Percentiles rank a stretch among this genome's conserved stretches.
These are phyloP conservation scores for Mesaphorura yosii DNA, from an alignment of 1,140 invertebrate species.

Conservation along the genomic window DNA sequence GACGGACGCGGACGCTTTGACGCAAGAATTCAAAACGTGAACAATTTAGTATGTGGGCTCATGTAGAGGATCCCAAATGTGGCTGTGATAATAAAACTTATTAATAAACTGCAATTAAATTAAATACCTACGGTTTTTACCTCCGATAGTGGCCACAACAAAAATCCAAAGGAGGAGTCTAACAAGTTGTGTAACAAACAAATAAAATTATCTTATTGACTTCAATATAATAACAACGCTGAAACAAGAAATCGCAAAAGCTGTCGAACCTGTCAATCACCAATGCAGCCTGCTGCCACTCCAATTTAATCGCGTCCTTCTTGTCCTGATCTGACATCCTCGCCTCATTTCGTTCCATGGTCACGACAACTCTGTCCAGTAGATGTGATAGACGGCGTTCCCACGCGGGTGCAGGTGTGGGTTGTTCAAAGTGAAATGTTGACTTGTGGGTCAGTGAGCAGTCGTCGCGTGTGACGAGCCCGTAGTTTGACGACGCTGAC, in stretches of 20 bases:
- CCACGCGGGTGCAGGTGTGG: slow-evolving; percentile 30
- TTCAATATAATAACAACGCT: not conserved
- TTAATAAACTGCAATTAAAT: too few species aligned
- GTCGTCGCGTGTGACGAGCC: not conserved
- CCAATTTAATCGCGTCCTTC: slow-evolving; percentile 43
- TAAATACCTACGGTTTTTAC: too few species aligned
- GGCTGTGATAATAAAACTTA: too few species aligned
- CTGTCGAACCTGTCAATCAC: slow-evolving; percentile 41
- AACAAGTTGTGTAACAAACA: slow-evolving; percentile 9
- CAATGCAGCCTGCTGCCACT: slow-evolving; percentile 50
- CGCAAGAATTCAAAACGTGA: slow-evolving; percentile 23
- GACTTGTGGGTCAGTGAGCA: not conserved
- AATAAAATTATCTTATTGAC: slow-evolving; percentile 3
- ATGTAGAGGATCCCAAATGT: slow-evolving; percentile 40
- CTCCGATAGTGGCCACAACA: slow-evolving; percentile 35
- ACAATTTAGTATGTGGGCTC: slow-evolving; percentile 38
- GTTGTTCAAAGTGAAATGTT: not conserved
- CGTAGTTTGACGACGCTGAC: not conserved
- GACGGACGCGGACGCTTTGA: too few species aligned
- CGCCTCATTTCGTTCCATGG: slow-evolving; percentile 47
- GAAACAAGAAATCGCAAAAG: not conserved
- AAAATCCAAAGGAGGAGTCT: slow-evolving; percentile 37
- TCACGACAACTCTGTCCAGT: slow-evolving; percentile 43
- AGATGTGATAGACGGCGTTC: slow-evolving; percentile 43
- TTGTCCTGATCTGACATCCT: slow-evolving; percentile 45